A percentile compares a stretch with the other conserved stretches of the same genome.
Conservation (phyloP, 2,113 vertebrate genomes). For the Hippopotamus amphibius region DNA sequence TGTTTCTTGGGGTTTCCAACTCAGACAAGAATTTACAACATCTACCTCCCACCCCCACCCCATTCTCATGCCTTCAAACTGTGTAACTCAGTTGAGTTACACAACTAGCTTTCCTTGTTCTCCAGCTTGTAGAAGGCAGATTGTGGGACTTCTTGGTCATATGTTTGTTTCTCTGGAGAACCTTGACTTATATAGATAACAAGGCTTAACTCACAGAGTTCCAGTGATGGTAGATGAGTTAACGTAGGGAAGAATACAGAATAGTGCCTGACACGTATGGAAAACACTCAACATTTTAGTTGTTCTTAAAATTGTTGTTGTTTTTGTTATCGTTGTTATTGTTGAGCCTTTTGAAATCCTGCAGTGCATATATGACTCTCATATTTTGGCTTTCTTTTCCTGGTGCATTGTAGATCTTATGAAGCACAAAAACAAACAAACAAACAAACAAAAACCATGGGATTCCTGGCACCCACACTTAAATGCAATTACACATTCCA, state of each 20-base stretch:
- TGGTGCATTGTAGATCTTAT: background rate
- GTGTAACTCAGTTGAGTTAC: background rate
- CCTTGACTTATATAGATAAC: background rate
- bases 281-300: background rate
- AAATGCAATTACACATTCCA: conserved; percentile 1
- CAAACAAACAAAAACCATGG: background rate
- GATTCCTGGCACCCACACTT: background rate
- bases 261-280: background rate
- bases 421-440: background rate
- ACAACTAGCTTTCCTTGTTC: background rate
- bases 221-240: background rate
- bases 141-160: background rate
- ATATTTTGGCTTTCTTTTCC: background rate
- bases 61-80: background rate
- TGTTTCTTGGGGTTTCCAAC: background rate
- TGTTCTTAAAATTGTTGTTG: background rate
- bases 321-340: background rate
- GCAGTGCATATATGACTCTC: no score
- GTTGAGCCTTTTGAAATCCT: background rate
- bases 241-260: background rate
- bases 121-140: background rate
- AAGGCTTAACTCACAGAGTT: background rate
- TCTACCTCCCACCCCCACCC: background rate
- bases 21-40: background rate
- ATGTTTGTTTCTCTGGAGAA: background rate